A percentile compares a stretch with the other conserved stretches of the same genome.
phyloP scores from a whole-genome alignment of 2,888 invertebrate species.

The Trichacis sp. region DNA sequence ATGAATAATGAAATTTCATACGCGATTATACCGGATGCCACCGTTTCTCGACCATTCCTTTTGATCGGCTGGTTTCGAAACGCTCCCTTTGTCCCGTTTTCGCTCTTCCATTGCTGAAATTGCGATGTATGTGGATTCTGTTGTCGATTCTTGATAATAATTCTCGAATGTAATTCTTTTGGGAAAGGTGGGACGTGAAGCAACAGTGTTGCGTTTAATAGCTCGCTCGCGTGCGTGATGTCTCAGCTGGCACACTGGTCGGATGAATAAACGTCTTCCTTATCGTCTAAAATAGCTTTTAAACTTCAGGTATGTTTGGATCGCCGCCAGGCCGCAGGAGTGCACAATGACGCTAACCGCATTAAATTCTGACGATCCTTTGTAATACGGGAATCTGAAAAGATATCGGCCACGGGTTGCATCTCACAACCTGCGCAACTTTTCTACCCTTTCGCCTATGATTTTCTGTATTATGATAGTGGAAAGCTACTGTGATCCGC shows the following conservation, averaged over 20 bases:
- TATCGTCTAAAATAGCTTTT: constrained; percentile 67
- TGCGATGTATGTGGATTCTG: too few relatives aligned
- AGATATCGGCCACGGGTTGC: too few relatives aligned
- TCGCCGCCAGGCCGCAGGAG: constrained; percentile 60
- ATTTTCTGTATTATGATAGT: not conserved
- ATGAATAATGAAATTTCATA: constrained; percentile 68
- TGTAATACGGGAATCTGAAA: constrained; percentile 15
- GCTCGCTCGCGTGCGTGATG: constrained; percentile 57
- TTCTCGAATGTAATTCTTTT: too few relatives aligned
- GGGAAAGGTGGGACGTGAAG: constrained; percentile 43
- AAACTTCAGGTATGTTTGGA: constrained; percentile 66
- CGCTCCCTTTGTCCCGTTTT: not conserved
- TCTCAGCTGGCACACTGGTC: constrained; percentile 59
- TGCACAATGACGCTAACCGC: constrained; percentile 59
- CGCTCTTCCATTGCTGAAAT: too few relatives aligned
- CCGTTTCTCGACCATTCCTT: constrained; percentile 15
- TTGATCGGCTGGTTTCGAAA: not conserved
- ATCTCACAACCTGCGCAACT: too few relatives aligned
- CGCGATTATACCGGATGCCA: constrained; percentile 38
- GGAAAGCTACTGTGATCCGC: not conserved
- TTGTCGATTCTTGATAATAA: too few relatives aligned
- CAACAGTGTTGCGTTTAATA: constrained; percentile 51
- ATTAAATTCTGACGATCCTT: constrained; percentile 55
- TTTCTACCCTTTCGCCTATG: not conserved
- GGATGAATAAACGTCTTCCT: constrained; percentile 68